Conservation (phyloP, 2,888 invertebrate genomes). For the Lasioglossum vierecki region DNA sequence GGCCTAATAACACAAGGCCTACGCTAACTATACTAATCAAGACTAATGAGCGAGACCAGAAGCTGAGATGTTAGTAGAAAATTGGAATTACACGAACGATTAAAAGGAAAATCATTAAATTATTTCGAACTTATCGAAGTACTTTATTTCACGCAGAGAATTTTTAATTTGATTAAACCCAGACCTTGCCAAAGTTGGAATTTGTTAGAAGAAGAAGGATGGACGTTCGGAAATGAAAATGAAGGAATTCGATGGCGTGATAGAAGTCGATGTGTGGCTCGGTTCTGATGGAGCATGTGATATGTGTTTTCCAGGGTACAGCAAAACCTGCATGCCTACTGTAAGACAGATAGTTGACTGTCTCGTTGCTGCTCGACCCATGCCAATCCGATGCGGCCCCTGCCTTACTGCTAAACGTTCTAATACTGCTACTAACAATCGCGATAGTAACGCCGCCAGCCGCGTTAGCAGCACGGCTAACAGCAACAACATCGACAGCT, state of each 20-base stretch:
- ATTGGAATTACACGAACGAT: not conserved
- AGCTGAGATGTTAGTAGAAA: not conserved
- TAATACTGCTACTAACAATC: conserved; percentile 78
- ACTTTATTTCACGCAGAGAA: too few relatives aligned
- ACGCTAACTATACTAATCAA: not conserved
- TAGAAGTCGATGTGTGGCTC: conserved; percentile 66
- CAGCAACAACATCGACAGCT: conserved; percentile 72
- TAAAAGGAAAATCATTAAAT: too few relatives aligned
- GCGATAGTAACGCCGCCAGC: conserved; percentile 71
- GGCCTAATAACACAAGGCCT: not conserved
- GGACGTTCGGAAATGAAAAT: not conserved
- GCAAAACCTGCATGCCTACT: conserved; percentile 87
- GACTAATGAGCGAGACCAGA: not conserved
- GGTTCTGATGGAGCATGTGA: conserved; percentile 83
- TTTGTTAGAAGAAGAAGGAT: not conserved
- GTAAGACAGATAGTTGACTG: conserved; percentile 84
- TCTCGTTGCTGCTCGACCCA: conserved; percentile 82
- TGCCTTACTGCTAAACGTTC: conserved; percentile 81
- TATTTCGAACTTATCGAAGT: too few relatives aligned
- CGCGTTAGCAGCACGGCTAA: conserved; percentile 74
- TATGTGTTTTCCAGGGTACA: conserved; percentile 84
- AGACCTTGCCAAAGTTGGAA: not conserved
- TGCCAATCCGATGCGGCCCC: conserved; percentile 81
- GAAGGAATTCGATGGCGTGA: conserved; percentile 52
- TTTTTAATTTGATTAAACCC: not conserved